Percentiles rank a stretch among this genome's conserved stretches.
Conservation (phyloP, 2,113 vertebrate species). For the Phyllostomus hastatus region DNA sequence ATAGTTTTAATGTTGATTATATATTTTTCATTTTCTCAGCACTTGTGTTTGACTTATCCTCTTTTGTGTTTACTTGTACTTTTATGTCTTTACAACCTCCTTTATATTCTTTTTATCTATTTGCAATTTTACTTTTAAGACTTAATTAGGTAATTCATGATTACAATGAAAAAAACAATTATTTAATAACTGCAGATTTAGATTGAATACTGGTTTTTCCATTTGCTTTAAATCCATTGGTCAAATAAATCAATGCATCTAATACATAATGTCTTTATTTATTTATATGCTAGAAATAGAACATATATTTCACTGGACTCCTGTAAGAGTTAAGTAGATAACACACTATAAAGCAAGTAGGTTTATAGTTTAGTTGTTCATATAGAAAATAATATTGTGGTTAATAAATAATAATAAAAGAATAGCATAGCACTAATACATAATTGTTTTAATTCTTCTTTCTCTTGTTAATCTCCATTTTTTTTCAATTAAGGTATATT, state of each 20-base stretch:
- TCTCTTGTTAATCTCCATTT: not conserved
- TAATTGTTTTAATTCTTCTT: not conserved
- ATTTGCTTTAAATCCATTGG: not conserved
- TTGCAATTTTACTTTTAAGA: not conserved
- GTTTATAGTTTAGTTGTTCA: not conserved
- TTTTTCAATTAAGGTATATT: not conserved
- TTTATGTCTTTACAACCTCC: not conserved
- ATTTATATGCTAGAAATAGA: not conserved
- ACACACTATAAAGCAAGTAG: not conserved
- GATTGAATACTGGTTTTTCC: not conserved
- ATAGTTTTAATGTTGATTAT: not conserved
- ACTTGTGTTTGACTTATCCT: not conserved
- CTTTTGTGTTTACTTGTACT: not conserved
- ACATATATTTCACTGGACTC: not conserved
- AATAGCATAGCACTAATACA: not conserved
- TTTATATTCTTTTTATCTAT: not conserved
- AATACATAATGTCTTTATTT: not conserved
- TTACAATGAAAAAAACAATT: not conserved
- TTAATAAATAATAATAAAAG: too few species aligned
- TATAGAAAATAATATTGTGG: too few species aligned
- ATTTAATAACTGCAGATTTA: not conserved
- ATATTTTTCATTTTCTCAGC: not conserved
- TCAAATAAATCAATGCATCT: not conserved
- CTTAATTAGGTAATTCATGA: not conserved
- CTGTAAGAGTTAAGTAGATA: not conserved